Evolutionary conservation across 2,113 vertebrate genomes (phyloP).

Genomic region (Piprites chloris): DNA sequence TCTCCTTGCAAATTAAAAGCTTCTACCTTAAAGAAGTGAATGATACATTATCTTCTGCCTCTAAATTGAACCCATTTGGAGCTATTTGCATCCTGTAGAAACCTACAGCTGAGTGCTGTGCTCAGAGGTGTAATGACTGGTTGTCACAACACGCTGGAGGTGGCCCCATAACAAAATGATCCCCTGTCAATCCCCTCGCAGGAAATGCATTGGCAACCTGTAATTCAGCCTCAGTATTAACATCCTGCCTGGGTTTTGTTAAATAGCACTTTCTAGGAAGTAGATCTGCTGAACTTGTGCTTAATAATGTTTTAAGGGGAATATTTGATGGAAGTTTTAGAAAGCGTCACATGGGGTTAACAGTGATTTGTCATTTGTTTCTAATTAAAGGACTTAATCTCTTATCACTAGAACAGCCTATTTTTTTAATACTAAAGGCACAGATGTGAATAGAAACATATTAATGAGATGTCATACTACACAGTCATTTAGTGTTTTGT

Average conservation of each 20-base stretch:
- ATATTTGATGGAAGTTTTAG: conserved; percentile 88
- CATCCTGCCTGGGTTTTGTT: conserved; percentile 93
- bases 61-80: conserved; percentile 97
- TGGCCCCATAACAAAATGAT: conserved; percentile 97
- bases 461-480: conserved; percentile 82
- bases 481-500: conserved; percentile 84
- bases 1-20: conserved; percentile 78
- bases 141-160: conserved; percentile 99
- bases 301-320: conserved; percentile 92
- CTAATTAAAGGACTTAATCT: conserved; percentile 93
- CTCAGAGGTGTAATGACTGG: conserved; percentile 95
- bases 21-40: conserved; percentile 83
- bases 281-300: conserved; percentile 95
- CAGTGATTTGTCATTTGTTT: conserved; percentile 97
- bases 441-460: conserved; percentile 88
- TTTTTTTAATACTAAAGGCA: conserved; percentile 88
- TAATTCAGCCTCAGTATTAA: conserved; percentile 90
- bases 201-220: conserved; percentile 95
- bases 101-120: conserved; percentile 96
- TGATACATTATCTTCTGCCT: conserved; percentile 89
- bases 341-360: conserved; percentile 89
- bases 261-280: conserved; percentile 99
- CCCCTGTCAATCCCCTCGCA: conserved; percentile 95
- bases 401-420: conserved; percentile 87
- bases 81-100: conserved; percentile 96